Conservation (phyloP, 1,140 invertebrate genomes). For the Drosophila pseudoananassae region DNA sequence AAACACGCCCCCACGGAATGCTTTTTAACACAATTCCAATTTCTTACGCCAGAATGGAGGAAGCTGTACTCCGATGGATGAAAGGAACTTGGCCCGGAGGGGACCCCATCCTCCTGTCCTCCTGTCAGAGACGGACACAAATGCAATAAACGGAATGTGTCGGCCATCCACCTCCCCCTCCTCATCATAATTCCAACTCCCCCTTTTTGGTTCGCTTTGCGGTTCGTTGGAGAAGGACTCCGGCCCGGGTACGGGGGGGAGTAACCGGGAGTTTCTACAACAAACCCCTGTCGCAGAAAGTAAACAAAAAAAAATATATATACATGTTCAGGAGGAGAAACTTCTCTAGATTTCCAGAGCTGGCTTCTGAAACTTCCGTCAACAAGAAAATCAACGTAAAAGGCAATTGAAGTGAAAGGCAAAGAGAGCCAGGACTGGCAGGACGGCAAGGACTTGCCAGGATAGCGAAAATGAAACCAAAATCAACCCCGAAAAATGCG, state of each 20-base stretch:
- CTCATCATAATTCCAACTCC: slow-evolving; percentile 27
- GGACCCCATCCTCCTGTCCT: slow-evolving; percentile 13
- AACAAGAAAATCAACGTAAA: slow-evolving; percentile 61
- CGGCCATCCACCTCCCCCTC: background rate
- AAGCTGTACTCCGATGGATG: slow-evolving; percentile 49
- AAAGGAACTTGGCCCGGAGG: slow-evolving; percentile 28
- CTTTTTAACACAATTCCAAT: slow-evolving; percentile 67
- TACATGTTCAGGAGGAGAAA: slow-evolving; percentile 37
- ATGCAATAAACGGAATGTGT: slow-evolving; percentile 67
- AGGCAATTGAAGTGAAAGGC: slow-evolving; percentile 59
- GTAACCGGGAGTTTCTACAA: slow-evolving; percentile 10
- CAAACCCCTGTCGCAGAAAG: slow-evolving; percentile 46
- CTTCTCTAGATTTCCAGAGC: slow-evolving; percentile 54
- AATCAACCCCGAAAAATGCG: slow-evolving; percentile 74
- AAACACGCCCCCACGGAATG: slow-evolving; percentile 48
- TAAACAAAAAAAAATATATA: slow-evolving; percentile 54
- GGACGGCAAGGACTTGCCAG: no score
- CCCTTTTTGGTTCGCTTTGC: slow-evolving; percentile 31
- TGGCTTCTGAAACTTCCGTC: slow-evolving; percentile 54
- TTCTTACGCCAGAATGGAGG: slow-evolving; percentile 38
- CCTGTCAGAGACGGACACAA: slow-evolving; percentile 38
- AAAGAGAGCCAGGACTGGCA: slow-evolving; percentile 9
- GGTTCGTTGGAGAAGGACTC: slow-evolving; percentile 17
- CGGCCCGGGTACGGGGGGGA: no score
- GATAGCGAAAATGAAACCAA: slow-evolving; percentile 44